phyloP scores from a whole-genome alignment of 2,113 vertebrate genomes.

The Caranx ignobilis region DNA sequence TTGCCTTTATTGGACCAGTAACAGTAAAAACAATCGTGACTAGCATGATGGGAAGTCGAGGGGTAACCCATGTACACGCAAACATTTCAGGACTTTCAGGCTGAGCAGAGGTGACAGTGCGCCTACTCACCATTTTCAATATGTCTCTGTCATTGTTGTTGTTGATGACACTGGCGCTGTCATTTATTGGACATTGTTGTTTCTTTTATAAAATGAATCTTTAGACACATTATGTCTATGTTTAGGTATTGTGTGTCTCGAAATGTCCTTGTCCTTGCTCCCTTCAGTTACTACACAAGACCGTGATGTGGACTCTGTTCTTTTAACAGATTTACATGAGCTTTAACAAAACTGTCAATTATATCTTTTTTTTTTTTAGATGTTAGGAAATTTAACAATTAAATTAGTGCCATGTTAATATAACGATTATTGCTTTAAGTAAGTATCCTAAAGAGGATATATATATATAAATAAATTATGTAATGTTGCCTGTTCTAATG shows the following conservation, averaged over 20 bases:
- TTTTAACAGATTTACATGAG: not conserved
- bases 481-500: not conserved
- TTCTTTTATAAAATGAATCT: no score
- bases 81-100: not conserved
- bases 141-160: not conserved
- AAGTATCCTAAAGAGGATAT: not conserved
- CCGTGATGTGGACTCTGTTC: not conserved
- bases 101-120: not conserved
- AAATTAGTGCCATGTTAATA: not conserved
- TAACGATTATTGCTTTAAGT: not conserved
- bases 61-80: not conserved
- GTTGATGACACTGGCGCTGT: not conserved
- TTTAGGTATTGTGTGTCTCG: not conserved
- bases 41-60: not conserved
- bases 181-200: no score
- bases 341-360: not conserved
- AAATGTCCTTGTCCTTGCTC: not conserved
- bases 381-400: not conserved
- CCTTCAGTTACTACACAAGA: no score
- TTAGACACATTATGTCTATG: no score
- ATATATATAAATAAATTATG: conserved; percentile 11
- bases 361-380: not conserved
- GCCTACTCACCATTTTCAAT: not conserved
- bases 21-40: not conserved
- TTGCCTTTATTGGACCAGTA: not conserved